Percentiles rank a stretch among this genome's conserved stretches.
phyloP scores from a whole-genome alignment of 30 jellyfish, hydroid and myxozoan species.

The Turritopsis dohrnii region DNA sequence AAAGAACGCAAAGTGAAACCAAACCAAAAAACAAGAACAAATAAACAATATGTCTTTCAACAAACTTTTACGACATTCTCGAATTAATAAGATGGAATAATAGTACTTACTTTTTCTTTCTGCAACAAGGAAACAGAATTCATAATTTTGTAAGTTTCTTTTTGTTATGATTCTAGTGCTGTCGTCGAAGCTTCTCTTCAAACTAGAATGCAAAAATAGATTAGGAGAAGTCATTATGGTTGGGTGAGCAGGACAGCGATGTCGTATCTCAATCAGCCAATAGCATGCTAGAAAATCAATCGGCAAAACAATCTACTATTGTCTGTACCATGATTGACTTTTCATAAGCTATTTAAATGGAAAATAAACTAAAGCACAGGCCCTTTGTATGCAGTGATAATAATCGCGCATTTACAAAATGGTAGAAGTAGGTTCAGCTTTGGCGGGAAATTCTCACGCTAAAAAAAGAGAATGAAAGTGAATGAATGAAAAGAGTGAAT shows the following conservation, averaged over 20 bases:
- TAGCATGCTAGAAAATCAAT: not conserved
- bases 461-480: too few relatives aligned
- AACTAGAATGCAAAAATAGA: not conserved
- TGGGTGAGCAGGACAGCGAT: not conserved
- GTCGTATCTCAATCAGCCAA: not conserved
- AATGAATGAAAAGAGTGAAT: too few relatives aligned
- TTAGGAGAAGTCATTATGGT: not conserved
- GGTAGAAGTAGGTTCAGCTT: not conserved
- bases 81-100: too few relatives aligned
- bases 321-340: not conserved
- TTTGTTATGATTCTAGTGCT: not conserved
- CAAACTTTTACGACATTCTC: too few relatives aligned
- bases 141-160: too few relatives aligned
- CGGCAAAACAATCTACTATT: not conserved
- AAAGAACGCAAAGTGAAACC: not conserved
- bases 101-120: not conserved
- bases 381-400: not conserved
- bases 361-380: constrained; percentile 1
- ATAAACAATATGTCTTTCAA: too few relatives aligned
- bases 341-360: not conserved
- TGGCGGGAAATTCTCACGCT: too few relatives aligned
- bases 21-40: too few relatives aligned
- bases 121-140: not conserved
- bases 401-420: not conserved
- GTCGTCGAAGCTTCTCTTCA: not conserved